A percentile compares a stretch with the other conserved stretches of the same genome.
Conservation (phyloP, 2,113 vertebrate genomes). For the Toxostoma redivivum region DNA sequence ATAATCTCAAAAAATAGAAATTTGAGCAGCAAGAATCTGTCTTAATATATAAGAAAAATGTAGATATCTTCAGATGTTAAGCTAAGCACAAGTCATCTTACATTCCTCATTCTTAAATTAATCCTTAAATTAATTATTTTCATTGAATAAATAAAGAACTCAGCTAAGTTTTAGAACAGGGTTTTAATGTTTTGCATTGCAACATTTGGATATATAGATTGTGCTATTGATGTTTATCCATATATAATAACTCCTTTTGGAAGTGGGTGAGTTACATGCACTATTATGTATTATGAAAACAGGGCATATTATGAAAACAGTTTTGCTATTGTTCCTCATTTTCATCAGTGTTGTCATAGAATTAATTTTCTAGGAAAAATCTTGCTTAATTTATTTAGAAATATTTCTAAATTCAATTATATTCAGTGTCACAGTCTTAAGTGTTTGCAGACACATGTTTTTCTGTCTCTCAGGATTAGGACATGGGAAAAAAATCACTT, state of each 20-base stretch:
- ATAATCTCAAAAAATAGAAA: background rate
- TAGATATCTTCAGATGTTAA: background rate
- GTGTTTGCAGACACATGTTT: background rate
- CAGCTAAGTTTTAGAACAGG: background rate
- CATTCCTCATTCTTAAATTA: background rate
- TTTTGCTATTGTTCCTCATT: background rate
- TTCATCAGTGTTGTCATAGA: background rate
- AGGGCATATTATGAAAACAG: background rate
- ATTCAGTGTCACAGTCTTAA: background rate
- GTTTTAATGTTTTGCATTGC: background rate
- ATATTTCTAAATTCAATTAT: background rate
- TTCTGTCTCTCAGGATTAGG: background rate
- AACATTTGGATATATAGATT: background rate
- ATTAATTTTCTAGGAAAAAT: background rate
- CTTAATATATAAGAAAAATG: background rate
- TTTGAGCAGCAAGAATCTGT: background rate
- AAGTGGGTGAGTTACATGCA: background rate
- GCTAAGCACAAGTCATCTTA: rapidly evolving
- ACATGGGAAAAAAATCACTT: background rate
- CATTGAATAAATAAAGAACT: background rate
- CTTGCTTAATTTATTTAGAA: background rate
- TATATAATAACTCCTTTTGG: background rate
- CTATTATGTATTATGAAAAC: background rate
- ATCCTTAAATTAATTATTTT: background rate
- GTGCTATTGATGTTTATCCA: background rate